These are phyloP conservation scores for Delphinus delphis DNA, from an alignment of 2,113 vertebrate genomes.

Conservation along the genomic window DNA sequence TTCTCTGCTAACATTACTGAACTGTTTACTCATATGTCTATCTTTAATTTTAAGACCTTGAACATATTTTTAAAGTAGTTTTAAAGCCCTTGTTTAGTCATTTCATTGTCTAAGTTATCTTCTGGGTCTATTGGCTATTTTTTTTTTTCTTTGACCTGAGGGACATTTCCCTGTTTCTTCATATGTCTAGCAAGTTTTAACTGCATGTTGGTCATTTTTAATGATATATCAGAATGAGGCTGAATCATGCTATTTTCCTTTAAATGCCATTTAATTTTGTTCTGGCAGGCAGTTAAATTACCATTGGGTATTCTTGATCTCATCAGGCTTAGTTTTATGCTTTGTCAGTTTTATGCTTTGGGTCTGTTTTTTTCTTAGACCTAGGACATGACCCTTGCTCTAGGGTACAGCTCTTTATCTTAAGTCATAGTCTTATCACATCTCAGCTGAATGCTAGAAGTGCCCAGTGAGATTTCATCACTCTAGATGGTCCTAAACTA, in stretches of 20 bases:
- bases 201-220: neutral
- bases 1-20: neutral
- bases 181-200: neutral
- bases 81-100: neutral
- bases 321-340: neutral
- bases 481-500: neutral
- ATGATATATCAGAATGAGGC: neutral
- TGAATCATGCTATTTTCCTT: neutral
- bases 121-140: neutral
- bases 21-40: neutral
- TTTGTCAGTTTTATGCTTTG: neutral
- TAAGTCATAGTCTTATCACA: neutral
- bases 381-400: neutral
- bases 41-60: neutral
- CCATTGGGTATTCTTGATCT: neutral
- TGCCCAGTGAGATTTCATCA: neutral
- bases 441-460: neutral
- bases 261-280: neutral
- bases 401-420: neutral
- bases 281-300: neutral
- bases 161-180: neutral
- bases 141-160: neutral
- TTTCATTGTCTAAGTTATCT: neutral
- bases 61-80: neutral
- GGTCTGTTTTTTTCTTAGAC: neutral